Conservation (phyloP, 2,888 invertebrate genomes). For the Charanyca ferruginea region DNA sequence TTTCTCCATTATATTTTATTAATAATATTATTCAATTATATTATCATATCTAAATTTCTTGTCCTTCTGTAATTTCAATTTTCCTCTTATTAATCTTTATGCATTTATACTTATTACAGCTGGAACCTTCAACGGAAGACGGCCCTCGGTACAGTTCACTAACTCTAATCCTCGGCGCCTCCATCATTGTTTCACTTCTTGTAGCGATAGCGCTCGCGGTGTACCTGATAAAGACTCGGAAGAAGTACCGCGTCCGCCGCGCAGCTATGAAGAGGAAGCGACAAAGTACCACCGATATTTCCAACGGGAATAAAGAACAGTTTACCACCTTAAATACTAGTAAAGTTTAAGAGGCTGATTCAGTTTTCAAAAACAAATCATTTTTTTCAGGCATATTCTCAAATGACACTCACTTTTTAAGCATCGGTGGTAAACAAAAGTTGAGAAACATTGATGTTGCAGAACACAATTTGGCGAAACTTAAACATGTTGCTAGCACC, state of each 20-base stretch:
- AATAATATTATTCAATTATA: no score
- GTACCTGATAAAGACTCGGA: constrained; percentile 81
- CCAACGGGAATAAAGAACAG: constrained; percentile 81
- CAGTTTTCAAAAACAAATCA: no score
- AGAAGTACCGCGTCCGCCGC: constrained; percentile 76
- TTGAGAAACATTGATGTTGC: background rate
- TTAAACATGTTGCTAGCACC: no score
- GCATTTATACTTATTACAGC: constrained; percentile 76
- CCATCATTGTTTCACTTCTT: constrained; percentile 77
- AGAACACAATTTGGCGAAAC: background rate
- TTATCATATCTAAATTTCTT: no score
- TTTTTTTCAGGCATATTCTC: background rate
- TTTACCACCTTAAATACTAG: constrained; percentile 78
- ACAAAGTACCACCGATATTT: constrained; percentile 79
- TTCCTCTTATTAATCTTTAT: no score
- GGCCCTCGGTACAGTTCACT: constrained; percentile 70
- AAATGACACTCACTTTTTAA: background rate
- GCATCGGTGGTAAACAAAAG: background rate
- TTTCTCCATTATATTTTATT: no score
- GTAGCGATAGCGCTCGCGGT: constrained; percentile 80
- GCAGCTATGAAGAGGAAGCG: constrained; percentile 81
- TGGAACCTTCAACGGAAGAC: constrained; percentile 77
- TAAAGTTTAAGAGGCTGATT: constrained; percentile 70
- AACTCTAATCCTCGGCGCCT: constrained; percentile 78
- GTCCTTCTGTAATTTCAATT: no score